These are phyloP conservation scores for Myxocyprinus asiaticus DNA, from an alignment of 2,113 vertebrate genomes.

Conservation along the genomic window DNA sequence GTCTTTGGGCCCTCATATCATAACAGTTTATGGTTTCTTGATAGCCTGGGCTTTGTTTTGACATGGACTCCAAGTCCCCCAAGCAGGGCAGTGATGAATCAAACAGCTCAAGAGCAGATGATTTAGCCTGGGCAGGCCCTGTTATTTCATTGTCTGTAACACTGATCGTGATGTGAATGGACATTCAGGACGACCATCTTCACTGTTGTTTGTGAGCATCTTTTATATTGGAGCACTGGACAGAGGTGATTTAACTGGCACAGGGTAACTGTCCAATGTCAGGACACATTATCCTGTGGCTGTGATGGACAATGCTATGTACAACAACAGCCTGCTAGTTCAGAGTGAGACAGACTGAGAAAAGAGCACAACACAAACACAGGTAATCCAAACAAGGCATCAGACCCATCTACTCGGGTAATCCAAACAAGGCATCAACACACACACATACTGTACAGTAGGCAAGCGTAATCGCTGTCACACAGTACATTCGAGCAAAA, in stretches of 20 bases:
- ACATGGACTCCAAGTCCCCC: constrained; percentile 47
- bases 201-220: background rate
- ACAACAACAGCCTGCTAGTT: too few species aligned
- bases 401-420: too few species aligned
- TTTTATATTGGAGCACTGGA: background rate
- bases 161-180: constrained; percentile 36
- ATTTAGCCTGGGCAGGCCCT: constrained; percentile 25
- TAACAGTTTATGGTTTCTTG: constrained; percentile 18
- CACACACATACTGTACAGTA: too few species aligned
- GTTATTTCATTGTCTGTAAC: constrained; percentile 28
- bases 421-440: too few species aligned
- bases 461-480: too few species aligned
- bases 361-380: too few species aligned
- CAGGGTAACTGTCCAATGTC: background rate
- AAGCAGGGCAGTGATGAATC: constrained; percentile 54
- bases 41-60: constrained; percentile 46
- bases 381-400: too few species aligned
- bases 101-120: constrained; percentile 43
- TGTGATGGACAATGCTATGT: too few species aligned
- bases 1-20: constrained; percentile 38
- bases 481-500: too few species aligned
- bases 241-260: background rate
- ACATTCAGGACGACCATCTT: constrained; percentile 9
- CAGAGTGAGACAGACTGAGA: too few species aligned
- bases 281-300: too few species aligned